These are phyloP conservation scores for Platichthys stellatus DNA, from an alignment of 2,113 vertebrate species.

Conservation along the genomic window DNA sequence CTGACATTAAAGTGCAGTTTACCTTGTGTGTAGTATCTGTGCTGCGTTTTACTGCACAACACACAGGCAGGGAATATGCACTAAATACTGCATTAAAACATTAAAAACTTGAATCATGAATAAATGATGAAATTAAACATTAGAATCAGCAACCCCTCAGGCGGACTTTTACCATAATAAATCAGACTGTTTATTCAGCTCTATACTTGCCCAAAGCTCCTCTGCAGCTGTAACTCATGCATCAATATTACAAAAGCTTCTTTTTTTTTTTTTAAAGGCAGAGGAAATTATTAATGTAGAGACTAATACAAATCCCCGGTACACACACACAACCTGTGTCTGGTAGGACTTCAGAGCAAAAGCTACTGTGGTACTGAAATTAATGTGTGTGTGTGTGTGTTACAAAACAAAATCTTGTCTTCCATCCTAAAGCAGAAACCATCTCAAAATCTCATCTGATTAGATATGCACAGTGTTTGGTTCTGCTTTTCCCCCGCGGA, in stretches of 20 bases:
- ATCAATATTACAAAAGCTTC: slow-evolving; percentile 36
- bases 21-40: not conserved
- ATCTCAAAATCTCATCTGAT: slow-evolving; percentile 17
- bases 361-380: not conserved
- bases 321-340: too few species aligned
- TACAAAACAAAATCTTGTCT: slow-evolving; percentile 5
- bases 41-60: not conserved
- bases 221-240: slow-evolving; percentile 38
- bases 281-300: slow-evolving; percentile 31
- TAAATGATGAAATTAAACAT: not conserved
- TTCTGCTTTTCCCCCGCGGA: slow-evolving; percentile 21
- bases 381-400: not conserved
- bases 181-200: slow-evolving; percentile 44
- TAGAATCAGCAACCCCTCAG: slow-evolving; percentile 12
- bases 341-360: not conserved
- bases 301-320: not conserved
- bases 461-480: slow-evolving; percentile 22
- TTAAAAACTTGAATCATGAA: too few species aligned
- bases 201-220: slow-evolving; percentile 26
- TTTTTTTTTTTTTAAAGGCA: not conserved
- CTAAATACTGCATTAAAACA: too few species aligned
- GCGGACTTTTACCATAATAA: slow-evolving; percentile 45
- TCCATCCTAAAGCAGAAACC: not conserved
- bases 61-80: slow-evolving; percentile 12
- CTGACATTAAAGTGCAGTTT: not conserved